Percentiles rank a stretch among this genome's conserved stretches.
Evolutionary conservation across 2,797 vertebrate species (phyloP).

Genomic region (Lagodon rhomboides): DNA sequence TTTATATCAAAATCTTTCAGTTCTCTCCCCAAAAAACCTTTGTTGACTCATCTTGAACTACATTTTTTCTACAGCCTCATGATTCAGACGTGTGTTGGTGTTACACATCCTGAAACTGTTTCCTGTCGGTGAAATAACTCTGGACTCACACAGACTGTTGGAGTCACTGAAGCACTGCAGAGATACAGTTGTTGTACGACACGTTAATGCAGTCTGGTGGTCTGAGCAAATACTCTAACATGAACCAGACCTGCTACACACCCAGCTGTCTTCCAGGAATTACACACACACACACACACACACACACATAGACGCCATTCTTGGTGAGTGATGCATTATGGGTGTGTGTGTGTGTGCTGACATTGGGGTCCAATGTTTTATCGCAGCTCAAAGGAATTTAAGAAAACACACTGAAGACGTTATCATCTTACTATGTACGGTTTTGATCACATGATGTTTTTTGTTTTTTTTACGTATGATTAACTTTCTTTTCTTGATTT

Average conservation of each 20-base stretch:
- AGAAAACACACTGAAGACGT: neutral
- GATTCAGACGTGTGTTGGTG: neutral
- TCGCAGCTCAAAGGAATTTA: conserved; percentile 6
- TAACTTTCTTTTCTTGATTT: neutral
- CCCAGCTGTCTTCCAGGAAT: conserved; percentile 47
- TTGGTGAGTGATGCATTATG: conserved; percentile 49
- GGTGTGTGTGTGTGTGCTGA: conserved; percentile 20
- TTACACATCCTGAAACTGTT: conserved; percentile 22
- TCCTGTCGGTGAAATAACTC: conserved; percentile 31
- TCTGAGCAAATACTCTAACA: conserved; percentile 26
- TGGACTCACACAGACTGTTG: neutral
- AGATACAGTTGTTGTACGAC: neutral
- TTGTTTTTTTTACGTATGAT: too few species aligned
- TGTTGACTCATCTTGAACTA: neutral
- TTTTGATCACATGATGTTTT: neutral
- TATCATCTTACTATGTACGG: neutral
- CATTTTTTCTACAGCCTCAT: neutral
- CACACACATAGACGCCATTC: conserved; percentile 27
- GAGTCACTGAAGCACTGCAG: neutral
- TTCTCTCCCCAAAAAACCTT: neutral
- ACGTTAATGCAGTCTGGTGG: neutral
- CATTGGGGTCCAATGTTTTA: conserved; percentile 7
- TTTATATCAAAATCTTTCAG: neutral
- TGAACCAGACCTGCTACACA: conserved; percentile 44
- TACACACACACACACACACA: conserved; percentile 18